Conservation (phyloP, 37 sponge, comb jelly and placozoan species). For the Trichoplax adhaerens region DNA sequence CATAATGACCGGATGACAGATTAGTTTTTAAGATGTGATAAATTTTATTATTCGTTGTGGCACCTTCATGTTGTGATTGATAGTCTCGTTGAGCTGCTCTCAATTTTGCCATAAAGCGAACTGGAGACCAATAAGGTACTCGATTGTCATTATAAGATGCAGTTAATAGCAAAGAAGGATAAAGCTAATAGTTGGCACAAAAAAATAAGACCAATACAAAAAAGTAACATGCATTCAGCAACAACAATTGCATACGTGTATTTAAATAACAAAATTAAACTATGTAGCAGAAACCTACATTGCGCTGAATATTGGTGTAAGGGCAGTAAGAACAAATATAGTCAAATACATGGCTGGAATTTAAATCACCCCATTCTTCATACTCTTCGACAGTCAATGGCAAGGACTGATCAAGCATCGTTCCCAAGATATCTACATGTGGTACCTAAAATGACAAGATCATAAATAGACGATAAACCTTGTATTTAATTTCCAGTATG, state of each 20-base stretch:
- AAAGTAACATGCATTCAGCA: no score
- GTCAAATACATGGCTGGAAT: background rate
- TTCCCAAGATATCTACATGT: slow-evolving; percentile 13
- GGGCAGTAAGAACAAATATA: background rate
- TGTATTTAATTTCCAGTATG: no score
- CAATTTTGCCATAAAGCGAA: no score
- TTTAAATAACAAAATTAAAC: no score
- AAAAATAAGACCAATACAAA: no score
- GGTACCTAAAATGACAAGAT: slow-evolving; percentile 10
- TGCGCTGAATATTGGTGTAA: background rate
- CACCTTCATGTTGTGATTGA: no score
- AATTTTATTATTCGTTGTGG: no score
- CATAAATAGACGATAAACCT: background rate
- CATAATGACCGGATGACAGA: no score
- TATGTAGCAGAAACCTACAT: no score
- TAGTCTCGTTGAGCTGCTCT: no score
- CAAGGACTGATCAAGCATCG: background rate
- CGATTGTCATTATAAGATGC: slow-evolving; percentile 11
- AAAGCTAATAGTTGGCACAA: slow-evolving; percentile 8
- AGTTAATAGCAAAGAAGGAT: slow-evolving; percentile 14
- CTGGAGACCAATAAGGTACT: background rate
- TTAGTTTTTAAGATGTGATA: no score
- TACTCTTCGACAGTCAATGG: slow-evolving; percentile 12
- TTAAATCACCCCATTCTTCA: slow-evolving; percentile 15
- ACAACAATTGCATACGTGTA: no score